Percentiles rank a stretch among this genome's conserved stretches.
These are phyloP conservation scores for Geotrypetes seraphini DNA, from an alignment of 2,797 vertebrate genomes.

Conservation along the genomic window DNA sequence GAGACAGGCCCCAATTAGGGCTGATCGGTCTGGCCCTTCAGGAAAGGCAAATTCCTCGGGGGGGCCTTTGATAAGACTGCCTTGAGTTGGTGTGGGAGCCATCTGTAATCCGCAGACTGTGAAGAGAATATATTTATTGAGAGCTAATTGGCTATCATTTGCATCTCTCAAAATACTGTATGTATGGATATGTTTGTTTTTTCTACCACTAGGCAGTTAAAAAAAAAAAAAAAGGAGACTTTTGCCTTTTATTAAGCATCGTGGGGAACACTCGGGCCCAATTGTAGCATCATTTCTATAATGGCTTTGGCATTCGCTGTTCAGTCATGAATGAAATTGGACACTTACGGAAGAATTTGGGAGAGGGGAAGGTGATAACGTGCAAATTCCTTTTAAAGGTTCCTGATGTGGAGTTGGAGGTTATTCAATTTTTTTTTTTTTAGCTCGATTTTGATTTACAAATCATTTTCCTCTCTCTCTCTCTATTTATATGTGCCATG, in stretches of 20 bases:
- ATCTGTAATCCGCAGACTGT: slow-evolving; percentile 14
- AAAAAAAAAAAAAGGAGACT: slow-evolving; percentile 1
- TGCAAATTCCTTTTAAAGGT: slow-evolving; percentile 10
- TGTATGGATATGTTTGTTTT: slow-evolving; percentile 5
- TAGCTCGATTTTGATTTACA: slow-evolving; percentile 13
- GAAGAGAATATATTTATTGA: slow-evolving; percentile 20
- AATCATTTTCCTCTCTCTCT: slow-evolving; percentile 26
- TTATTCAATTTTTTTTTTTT: slow-evolving; percentile 10
- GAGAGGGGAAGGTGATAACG: slow-evolving; percentile 12
- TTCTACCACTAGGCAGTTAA: slow-evolving; percentile 11
- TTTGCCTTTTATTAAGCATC: neutral
- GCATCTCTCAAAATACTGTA: neutral
- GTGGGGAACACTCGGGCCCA: neutral
- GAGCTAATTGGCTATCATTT: slow-evolving; percentile 9
- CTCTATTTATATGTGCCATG: slow-evolving; percentile 32
- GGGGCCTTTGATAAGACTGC: slow-evolving; percentile 11
- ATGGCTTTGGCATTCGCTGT: slow-evolving; percentile 6
- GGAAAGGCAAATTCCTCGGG: slow-evolving; percentile 14
- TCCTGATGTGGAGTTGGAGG: slow-evolving; percentile 15
- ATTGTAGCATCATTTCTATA: slow-evolving; percentile 7
- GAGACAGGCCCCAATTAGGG: slow-evolving; percentile 10
- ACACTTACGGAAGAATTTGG: neutral
- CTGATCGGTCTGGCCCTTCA: slow-evolving; percentile 6
- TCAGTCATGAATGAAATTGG: slow-evolving; percentile 23
- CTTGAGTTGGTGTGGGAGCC: no score